Evolutionary conservation across 1,140 invertebrate species (phyloP), one percentile per base, ranked within the genome.

Genomic region (Diorhabda carinulata): DNA sequence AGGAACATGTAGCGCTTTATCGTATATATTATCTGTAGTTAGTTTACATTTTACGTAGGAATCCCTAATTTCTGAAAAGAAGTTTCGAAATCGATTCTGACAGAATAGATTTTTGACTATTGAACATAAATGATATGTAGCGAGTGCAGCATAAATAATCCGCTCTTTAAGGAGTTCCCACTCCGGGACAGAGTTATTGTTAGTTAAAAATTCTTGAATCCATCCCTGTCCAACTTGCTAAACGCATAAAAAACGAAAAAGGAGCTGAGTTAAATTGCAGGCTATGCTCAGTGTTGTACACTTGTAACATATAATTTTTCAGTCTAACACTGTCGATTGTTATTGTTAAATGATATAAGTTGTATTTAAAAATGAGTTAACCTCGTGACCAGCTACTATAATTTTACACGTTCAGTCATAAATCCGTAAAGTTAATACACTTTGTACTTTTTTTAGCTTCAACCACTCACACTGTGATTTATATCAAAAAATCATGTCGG

Each of bases 301-400:
- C 63, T 64, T 56, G 52, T 42, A 64, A 47, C 40, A 47, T 64
- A 64, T 64, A 64, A 44, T 8, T 47, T 64, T 64, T 64, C 63
- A 56, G 45, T 40, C 43, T 64, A 64, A 64, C 63, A 64, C 44
- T 64, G 7, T 10, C 25, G 10, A 44, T 64, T 56, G 63, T 64
- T 64, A 64, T 45, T 64, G 45, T 64, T 52, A 56, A 64, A 64
- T 64, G 63, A 64, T 64, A 57, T 7, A 56, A 64, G 63, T 52
- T 57, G 45, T 52, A 56, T 45, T 64, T n/a, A 64, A 45, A 64
- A 57, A 56, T 56, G 47, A 52, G 47, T 45, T 64, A 56, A 43
- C 8, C 5, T 57, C 52, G 25, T 6, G 8, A 25, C 44, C 10
- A 56, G 63, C 63, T 56, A 64, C 63, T 64, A 64, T 56, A 64